A percentile compares a stretch with the other conserved stretches of the same genome.
Evolutionary conservation across 2,888 invertebrate species (phyloP).

Genomic region (Mayetiola destructor): DNA sequence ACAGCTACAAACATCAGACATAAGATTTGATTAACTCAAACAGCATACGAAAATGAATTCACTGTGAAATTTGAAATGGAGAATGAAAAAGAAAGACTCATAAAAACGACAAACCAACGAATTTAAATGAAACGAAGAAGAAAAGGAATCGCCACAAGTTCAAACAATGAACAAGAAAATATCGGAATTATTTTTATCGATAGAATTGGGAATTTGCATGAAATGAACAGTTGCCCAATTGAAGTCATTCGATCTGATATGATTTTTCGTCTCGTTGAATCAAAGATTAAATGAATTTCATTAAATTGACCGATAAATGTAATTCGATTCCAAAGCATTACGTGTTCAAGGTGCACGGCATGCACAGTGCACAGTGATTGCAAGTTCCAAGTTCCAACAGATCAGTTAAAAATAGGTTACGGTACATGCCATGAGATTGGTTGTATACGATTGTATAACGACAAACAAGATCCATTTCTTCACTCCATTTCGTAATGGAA

Average conservation of each 20-base stretch:
- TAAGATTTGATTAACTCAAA: neutral
- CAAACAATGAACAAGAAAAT: neutral
- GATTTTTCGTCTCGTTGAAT: too few species aligned
- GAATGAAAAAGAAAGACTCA: neutral
- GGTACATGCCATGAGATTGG: too few species aligned
- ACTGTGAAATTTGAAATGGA: neutral
- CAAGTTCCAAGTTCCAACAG: too few species aligned
- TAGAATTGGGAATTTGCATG: conserved; percentile 3
- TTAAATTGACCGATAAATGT: conserved; percentile 2
- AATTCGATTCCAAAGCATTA: neutral
- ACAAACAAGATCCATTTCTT: too few species aligned
- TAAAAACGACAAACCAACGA: neutral
- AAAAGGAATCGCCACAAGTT: neutral
- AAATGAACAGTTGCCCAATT: neutral
- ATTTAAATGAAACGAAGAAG: neutral
- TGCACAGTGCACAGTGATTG: too few species aligned
- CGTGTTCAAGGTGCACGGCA: neutral
- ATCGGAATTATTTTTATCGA: conserved; percentile 1
- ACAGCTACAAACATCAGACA: too few species aligned
- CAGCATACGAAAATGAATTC: neutral
- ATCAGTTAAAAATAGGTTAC: too few species aligned
- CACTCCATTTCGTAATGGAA: too few species aligned
- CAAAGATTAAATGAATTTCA: conserved; percentile 1
- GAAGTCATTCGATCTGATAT: neutral
- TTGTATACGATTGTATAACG: too few species aligned